phyloP scores from a whole-genome alignment of 2,888 invertebrate genomes.

The Epiblema foenella region DNA sequence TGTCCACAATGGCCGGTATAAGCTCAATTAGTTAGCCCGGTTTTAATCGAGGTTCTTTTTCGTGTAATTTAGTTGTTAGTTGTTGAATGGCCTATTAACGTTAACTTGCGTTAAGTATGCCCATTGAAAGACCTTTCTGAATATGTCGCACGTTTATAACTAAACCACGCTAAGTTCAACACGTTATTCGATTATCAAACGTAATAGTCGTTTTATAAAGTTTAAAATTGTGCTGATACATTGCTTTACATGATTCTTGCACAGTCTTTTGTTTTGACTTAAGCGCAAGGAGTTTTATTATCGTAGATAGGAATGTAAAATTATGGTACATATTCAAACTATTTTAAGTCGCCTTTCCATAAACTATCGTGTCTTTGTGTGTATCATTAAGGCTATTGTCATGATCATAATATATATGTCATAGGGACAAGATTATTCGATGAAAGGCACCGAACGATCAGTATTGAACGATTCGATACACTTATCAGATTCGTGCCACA shows the following conservation, averaged over 20 bases:
- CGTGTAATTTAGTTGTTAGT: constrained; percentile 27
- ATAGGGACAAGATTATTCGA: constrained; percentile 4
- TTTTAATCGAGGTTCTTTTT: constrained; percentile 23
- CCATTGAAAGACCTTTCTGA: constrained; percentile 27
- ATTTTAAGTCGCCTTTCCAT: neutral
- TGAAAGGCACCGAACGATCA: constrained; percentile 21
- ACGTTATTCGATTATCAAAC: neutral
- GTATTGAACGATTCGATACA: constrained; percentile 26
- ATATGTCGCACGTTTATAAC: constrained; percentile 3
- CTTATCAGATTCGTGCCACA: constrained; percentile 8
- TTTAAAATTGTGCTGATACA: neutral
- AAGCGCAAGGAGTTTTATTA: neutral
- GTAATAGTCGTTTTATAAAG: neutral
- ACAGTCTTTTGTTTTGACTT: constrained; percentile 14
- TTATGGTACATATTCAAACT: constrained; percentile 8
- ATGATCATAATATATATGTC: constrained; percentile 20
- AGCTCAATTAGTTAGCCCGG: constrained; percentile 22
- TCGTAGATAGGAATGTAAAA: neutral
- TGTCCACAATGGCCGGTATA: constrained; percentile 11
- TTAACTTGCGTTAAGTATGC: constrained; percentile 22
- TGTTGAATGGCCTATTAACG: constrained; percentile 30
- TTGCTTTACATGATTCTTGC: neutral
- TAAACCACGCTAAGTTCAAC: constrained; percentile 1
- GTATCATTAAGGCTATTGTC: constrained; percentile 22
- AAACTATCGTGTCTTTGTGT: neutral